A percentile compares a stretch with the other conserved stretches of the same genome.
These are phyloP conservation scores for Netta rufina DNA, from an alignment of 2,797 vertebrate species.

Conservation along the genomic window DNA sequence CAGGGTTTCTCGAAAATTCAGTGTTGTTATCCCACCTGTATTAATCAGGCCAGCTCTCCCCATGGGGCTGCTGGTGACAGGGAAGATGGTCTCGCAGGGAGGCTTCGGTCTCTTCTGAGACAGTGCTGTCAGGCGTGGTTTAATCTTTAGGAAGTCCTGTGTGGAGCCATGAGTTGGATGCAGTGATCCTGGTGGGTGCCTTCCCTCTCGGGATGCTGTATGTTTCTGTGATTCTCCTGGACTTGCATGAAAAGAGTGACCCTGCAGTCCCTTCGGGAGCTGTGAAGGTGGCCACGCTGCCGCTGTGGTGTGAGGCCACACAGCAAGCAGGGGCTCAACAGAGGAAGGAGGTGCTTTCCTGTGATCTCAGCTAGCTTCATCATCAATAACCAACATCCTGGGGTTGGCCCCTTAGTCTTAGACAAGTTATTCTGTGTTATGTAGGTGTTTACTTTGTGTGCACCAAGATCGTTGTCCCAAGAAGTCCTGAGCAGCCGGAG, in stretches of 20 bases:
- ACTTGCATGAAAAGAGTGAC: rapidly evolving
- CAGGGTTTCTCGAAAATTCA: neutral
- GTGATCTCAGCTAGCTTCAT: too few relatives aligned
- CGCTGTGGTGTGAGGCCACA: rapidly evolving
- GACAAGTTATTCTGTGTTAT: neutral
- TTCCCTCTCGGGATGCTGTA: neutral
- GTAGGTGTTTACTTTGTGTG: neutral
- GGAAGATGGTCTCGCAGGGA: rapidly evolving
- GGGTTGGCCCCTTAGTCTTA: neutral
- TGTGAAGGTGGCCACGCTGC: neutral
- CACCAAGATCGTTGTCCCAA: neutral
- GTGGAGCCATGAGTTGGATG: too few relatives aligned
- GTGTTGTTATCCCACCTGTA: neutral
- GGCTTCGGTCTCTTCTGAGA: neutral
- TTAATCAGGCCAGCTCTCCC: neutral
- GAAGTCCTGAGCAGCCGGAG: neutral
- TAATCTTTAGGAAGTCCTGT: neutral
- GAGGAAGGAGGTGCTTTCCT: neutral
- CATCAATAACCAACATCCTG: neutral
- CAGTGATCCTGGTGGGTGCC: neutral
- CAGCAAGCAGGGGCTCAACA: rapidly evolving
- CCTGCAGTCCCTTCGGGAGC: rapidly evolving
- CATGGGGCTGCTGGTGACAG: neutral
- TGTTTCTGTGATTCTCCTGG: neutral
- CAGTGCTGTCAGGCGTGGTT: neutral